phyloP scores from a whole-genome alignment of 2,113 vertebrate species.

The Chroicocephalus ridibundus region DNA sequence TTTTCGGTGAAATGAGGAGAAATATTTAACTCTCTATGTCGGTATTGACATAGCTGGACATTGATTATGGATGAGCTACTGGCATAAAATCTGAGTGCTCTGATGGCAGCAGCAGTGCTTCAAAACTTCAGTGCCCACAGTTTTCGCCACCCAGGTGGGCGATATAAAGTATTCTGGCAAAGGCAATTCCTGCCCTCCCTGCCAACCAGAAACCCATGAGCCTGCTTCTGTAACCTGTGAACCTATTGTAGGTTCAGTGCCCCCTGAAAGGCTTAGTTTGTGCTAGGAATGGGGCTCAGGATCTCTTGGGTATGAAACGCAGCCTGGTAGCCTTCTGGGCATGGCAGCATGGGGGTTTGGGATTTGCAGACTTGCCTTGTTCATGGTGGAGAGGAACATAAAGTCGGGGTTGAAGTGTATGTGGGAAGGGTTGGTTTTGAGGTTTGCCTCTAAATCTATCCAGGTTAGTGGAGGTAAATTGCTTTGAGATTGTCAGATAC shows the following conservation, averaged over 20 bases:
- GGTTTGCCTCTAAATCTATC: background rate
- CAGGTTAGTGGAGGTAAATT: background rate
- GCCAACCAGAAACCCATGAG: background rate
- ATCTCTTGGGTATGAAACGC: background rate
- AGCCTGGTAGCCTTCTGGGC: background rate
- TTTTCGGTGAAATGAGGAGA: background rate
- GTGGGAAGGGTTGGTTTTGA: background rate
- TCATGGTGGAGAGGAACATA: background rate
- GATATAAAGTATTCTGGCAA: background rate
- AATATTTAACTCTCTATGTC: background rate
- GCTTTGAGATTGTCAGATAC: background rate
- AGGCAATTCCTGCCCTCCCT: background rate
- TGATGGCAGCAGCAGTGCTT: background rate
- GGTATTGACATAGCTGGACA: fast-evolving
- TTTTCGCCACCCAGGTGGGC: background rate
- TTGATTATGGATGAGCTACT: background rate
- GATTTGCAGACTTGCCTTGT: background rate
- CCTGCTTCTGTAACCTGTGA: background rate
- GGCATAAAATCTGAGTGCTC: background rate
- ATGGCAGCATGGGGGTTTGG: fast-evolving
- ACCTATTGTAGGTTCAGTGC: background rate
- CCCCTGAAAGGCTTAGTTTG: background rate
- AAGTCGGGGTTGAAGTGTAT: background rate
- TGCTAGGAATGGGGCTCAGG: background rate
- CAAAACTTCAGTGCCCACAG: background rate